These are phyloP conservation scores for Lithobius niger DNA, from an alignment of 1,140 invertebrate genomes.

Conservation along the genomic window DNA sequence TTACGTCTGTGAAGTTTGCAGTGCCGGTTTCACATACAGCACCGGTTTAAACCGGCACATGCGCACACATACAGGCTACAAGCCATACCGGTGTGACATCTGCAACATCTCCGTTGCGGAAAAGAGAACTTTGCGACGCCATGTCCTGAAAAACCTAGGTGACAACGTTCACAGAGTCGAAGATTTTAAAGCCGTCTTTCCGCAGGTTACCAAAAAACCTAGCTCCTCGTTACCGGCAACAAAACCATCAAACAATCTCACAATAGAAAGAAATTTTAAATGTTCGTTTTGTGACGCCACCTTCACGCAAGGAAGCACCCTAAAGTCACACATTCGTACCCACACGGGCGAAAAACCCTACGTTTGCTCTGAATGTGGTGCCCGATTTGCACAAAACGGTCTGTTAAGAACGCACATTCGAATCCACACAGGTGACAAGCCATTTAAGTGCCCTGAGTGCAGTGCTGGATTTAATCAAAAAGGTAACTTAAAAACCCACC, in stretches of 20 bases:
- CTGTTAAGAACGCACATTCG: not conserved
- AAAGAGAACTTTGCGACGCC: no score
- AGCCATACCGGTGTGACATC: constrained; percentile 42
- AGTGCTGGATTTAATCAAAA: not conserved
- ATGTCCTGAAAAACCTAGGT: no score
- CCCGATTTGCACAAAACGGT: not conserved
- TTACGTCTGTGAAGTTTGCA: constrained; percentile 37
- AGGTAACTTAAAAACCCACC: not conserved
- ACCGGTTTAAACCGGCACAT: constrained; percentile 38
- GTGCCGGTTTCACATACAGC: constrained; percentile 41
- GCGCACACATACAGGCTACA: constrained; percentile 38
- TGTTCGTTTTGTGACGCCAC: not conserved
- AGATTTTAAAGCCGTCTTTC: not conserved
- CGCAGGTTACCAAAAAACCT: no score
- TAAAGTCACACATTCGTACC: not conserved
- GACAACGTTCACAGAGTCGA: not conserved
- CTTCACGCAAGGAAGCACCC: not conserved
- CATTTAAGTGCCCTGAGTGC: not conserved
- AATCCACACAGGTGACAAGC: not conserved
- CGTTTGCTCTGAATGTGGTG: not conserved
- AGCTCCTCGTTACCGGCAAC: no score
- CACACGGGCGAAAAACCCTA: not conserved
- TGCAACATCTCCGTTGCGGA: no score
- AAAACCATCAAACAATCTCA: no score
- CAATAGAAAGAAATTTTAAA: not conserved